Conservation (phyloP, 2,888 invertebrate species). For the Cinara cedri region DNA sequence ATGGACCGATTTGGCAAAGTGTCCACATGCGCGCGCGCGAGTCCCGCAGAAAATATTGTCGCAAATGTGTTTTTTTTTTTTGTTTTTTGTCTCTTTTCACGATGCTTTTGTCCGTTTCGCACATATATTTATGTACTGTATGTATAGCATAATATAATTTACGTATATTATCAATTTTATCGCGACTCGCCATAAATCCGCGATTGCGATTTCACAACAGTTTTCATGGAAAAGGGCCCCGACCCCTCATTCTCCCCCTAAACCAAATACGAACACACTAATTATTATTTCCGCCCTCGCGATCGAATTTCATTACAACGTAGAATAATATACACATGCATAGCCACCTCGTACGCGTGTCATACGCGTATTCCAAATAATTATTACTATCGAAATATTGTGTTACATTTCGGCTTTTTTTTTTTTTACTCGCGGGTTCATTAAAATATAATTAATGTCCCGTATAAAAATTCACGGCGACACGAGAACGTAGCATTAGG, state of each 20-base stretch:
- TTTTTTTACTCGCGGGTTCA: conserved; percentile 9
- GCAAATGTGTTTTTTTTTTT: not conserved
- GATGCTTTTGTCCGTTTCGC: not conserved
- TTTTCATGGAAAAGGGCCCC: too few relatives aligned
- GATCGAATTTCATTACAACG: too few relatives aligned
- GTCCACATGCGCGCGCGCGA: not conserved
- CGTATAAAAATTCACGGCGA: conserved; percentile 11
- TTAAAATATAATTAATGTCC: conserved; percentile 41
- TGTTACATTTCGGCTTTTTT: not conserved
- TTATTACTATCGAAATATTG: not conserved
- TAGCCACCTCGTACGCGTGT: not conserved
- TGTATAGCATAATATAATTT: too few relatives aligned
- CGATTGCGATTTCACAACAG: not conserved
- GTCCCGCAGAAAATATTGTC: conserved; percentile 14
- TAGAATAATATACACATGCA: not conserved
- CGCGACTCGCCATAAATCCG: conserved; percentile 1
- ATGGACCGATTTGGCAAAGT: conserved; percentile 10
- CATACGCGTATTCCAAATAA: not conserved
- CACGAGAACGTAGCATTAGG: conserved; percentile 38
- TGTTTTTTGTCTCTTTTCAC: conserved; percentile 13
- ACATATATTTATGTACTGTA: not conserved
- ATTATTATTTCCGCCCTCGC: not conserved
- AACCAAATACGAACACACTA: not conserved
- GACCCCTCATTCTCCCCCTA: not conserved
- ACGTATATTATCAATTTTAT: too few relatives aligned